Evolutionary conservation across 2,113 vertebrate genomes (phyloP), one percentile per base, ranked within the genome.

Genomic region (Conger conger): DNA sequence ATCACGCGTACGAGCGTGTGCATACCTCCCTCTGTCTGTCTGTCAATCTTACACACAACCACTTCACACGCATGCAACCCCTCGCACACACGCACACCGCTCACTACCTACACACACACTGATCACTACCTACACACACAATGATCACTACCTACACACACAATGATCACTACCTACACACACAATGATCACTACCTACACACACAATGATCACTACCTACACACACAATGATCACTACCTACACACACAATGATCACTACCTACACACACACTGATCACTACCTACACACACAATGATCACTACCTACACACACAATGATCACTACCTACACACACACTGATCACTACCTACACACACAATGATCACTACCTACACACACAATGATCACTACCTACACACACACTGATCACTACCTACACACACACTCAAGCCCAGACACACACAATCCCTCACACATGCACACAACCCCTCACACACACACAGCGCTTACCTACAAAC

Each of bases 11-110:
- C 42, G 42, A 77, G 40, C 40, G 79, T 78, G 82, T 7, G 88
- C 79, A n/a, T 15, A 45, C 30, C 57, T 33, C 73, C 16, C 73
- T 35, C 73, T 27, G 7, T 73, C 68, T 33, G 68, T 33, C 68
- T 73, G 20, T 73, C 68, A 13, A 13, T 73, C 68, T 33, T 9
- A 85, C 83, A 84, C 76, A 83, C 87, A 80, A 57, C 83, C 45
- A 50, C 36, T 8, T 4, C 33, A 53, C 63, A 27, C 53, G n/a
- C n/a, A n/a, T n/a, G n/a, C n/a, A n/a, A n/a, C n/a, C n/a, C n/a
- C n/a, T n/a, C n/a, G 20, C 63, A 33, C 7, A 73, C 63, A 73
- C n/a, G 33, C 63, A 30, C 27, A 30, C 27, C 1, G 3, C 63
- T 33, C n/a, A 35, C 3, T 50, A 60, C 15, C 15, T 16, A 57